Evolutionary conservation across 1,140 invertebrate species (phyloP).

Genomic region (Leptopilina boulardi): DNA sequence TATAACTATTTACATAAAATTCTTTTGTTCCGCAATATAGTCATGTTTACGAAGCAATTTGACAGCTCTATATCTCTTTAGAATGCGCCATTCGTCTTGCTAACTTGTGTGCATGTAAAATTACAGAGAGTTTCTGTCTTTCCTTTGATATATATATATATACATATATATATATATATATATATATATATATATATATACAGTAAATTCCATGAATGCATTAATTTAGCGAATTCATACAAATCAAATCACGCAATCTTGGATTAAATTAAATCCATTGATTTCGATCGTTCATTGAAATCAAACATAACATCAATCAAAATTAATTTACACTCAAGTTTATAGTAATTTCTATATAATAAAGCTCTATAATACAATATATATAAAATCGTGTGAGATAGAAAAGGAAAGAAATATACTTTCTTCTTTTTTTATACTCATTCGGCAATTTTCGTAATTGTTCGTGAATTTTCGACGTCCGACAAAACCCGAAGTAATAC

Average conservation of each 20-base stretch:
- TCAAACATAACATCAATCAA: not conserved
- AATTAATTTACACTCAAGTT: not conserved
- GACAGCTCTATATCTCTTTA: conserved; percentile 15
- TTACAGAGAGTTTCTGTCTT: not conserved
- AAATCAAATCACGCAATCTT: conserved; percentile 7
- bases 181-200: not conserved
- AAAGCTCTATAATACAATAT: not conserved
- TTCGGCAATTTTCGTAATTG: too few species aligned
- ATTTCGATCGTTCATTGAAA: not conserved
- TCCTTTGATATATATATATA: not conserved
- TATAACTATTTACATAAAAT: not conserved
- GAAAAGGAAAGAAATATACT: too few species aligned
- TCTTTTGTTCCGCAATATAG: not conserved
- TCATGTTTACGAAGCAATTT: conserved; percentile 3
- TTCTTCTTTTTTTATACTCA: too few species aligned
- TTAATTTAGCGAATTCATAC: conserved; percentile 8
- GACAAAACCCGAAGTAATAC: too few species aligned
- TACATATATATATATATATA: not conserved
- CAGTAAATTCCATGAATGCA: not conserved
- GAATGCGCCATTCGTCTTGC: conserved; percentile 6
- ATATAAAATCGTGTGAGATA: too few species aligned
- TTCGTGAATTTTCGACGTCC: too few species aligned
- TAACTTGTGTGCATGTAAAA: not conserved
- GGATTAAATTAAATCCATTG: conserved; percentile 9
- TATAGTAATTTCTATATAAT: not conserved